Evolutionary conservation across 2,888 invertebrate genomes (phyloP).

Genomic region (Sthenelais limicola): DNA sequence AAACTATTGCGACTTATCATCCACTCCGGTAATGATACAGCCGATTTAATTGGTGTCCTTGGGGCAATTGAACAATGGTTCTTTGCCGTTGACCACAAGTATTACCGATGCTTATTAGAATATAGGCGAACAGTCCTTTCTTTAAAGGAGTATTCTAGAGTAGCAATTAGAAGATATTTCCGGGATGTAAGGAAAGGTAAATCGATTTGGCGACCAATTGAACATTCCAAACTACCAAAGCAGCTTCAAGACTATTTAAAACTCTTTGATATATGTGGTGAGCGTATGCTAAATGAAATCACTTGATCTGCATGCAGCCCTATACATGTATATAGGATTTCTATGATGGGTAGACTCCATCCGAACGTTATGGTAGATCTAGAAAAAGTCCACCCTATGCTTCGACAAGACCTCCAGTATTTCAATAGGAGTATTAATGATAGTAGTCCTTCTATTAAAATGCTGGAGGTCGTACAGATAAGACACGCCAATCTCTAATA

Average conservation of each 20-base stretch:
- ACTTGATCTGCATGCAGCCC: no score
- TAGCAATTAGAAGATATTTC: not conserved
- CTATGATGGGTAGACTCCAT: no score
- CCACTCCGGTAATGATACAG: constrained; percentile 11
- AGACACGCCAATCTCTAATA: no score
- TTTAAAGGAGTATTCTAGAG: not conserved
- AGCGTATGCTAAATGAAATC: no score
- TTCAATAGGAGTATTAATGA: no score
- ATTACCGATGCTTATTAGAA: constrained; percentile 5
- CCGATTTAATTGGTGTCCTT: not conserved
- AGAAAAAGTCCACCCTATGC: no score
- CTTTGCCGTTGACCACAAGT: constrained; percentile 29
- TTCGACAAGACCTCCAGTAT: no score
- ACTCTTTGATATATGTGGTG: constrained; percentile 24
- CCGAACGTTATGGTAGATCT: no score
- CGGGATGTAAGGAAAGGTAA: not conserved
- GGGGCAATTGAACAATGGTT: constrained; percentile 20
- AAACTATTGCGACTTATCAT: not conserved
- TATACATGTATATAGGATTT: no score
- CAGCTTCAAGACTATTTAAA: constrained; percentile 16
- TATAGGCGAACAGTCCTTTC: not conserved
- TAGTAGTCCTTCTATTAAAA: no score
- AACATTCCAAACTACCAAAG: not conserved
- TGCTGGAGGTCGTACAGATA: no score
- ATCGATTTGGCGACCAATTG: not conserved